phyloP scores from a whole-genome alignment of 2,113 vertebrate genomes.

The Mola mola region DNA sequence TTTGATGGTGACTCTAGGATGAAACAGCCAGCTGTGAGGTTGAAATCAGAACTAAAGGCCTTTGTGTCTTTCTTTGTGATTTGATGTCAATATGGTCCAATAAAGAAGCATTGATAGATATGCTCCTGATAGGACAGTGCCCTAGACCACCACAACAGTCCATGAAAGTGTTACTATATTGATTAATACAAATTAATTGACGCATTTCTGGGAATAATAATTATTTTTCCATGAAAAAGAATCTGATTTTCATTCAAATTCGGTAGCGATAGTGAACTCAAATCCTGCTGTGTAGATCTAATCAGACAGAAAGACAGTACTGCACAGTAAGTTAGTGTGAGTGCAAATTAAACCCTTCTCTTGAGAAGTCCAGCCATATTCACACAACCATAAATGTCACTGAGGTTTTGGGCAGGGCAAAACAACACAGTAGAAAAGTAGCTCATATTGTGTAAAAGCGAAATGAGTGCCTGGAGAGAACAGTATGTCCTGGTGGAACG shows the following conservation, averaged over 20 bases:
- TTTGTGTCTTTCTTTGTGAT: slow-evolving; percentile 47
- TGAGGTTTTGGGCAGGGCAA: slow-evolving; percentile 35
- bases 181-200: no score
- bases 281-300: no score
- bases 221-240: no score
- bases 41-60: slow-evolving; percentile 25
- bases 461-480: slow-evolving; percentile 51
- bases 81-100: slow-evolving; percentile 48
- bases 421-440: slow-evolving; percentile 42
- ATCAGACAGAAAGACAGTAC: no score
- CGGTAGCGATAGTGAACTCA: no score
- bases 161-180: slow-evolving; percentile 45
- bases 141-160: slow-evolving; percentile 38
- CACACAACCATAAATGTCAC: slow-evolving; percentile 18
- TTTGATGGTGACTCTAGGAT: not conserved
- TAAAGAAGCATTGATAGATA: slow-evolving; percentile 64
- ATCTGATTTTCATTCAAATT: no score
- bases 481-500: slow-evolving; percentile 52
- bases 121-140: slow-evolving; percentile 28
- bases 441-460: slow-evolving; percentile 27
- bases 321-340: not conserved
- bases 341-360: slow-evolving; percentile 18
- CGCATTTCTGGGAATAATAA: no score
- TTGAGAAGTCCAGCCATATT: slow-evolving; percentile 2
- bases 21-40: not conserved